Percentiles rank a stretch among this genome's conserved stretches.
phyloP scores from a whole-genome alignment of 2,113 vertebrate species.

The Sylvilagus bachmani region DNA sequence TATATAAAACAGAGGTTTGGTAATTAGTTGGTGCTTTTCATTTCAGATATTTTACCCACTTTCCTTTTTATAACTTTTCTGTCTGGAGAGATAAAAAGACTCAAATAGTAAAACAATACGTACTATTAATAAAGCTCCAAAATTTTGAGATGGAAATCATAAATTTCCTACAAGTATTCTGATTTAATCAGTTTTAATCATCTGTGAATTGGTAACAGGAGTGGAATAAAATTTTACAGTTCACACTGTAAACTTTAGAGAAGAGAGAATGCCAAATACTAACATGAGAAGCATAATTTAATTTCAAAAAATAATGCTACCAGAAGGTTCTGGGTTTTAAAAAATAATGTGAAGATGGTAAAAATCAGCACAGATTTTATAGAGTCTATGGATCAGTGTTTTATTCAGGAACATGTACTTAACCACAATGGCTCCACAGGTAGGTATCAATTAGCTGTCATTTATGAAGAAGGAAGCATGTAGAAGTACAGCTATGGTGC shows the following conservation, averaged over 20 bases:
- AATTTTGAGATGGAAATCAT: not conserved
- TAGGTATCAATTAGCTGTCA: not conserved
- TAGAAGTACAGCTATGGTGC: not conserved
- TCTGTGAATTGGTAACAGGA: constrained; percentile 10
- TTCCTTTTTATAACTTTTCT: constrained; percentile 24
- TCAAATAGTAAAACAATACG: constrained; percentile 31
- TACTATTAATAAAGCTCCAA: not conserved
- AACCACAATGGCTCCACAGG: not conserved
- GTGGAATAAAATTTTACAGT: not conserved
- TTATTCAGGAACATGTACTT: not conserved
- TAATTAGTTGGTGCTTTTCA: constrained; percentile 40
- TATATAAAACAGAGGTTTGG: constrained; percentile 19
- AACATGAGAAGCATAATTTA: not conserved
- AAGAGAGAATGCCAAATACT: not conserved
- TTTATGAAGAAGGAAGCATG: not conserved
- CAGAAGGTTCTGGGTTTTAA: not conserved
- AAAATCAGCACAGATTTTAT: not conserved
- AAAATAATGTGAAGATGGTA: not conserved
- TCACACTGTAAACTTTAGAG: not conserved
- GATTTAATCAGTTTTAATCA: not conserved
- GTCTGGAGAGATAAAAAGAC: constrained; percentile 15
- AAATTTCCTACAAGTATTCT: not conserved
- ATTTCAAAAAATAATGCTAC: not conserved
- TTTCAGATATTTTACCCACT: constrained; percentile 31
- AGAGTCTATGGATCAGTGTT: not conserved